Percentiles rank a stretch among this genome's conserved stretches.
Evolutionary conservation across 2,113 vertebrate genomes (phyloP).

Genomic region (Aegotheles bennettii): DNA sequence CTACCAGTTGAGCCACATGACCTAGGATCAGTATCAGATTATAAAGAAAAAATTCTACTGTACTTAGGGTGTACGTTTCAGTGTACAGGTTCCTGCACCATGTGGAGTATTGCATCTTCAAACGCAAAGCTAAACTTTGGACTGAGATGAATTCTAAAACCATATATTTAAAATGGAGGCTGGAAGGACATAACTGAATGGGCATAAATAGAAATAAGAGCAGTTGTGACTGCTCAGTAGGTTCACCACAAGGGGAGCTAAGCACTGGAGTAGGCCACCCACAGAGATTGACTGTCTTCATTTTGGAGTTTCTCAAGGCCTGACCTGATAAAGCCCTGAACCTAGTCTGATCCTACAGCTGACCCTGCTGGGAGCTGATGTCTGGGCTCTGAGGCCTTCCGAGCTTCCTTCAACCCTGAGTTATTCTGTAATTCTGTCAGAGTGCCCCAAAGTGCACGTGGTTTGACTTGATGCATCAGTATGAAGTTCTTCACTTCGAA

Average conservation of each 20-base stretch:
- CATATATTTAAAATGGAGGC: background rate
- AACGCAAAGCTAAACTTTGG: background rate
- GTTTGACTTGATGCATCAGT: background rate
- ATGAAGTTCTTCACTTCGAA: background rate
- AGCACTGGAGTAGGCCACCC: background rate
- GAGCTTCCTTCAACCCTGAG: background rate
- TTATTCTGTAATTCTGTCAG: background rate
- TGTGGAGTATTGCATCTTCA: background rate
- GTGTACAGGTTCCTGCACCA: background rate
- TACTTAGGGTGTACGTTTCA: background rate
- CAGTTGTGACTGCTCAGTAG: background rate
- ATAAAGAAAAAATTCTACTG: background rate
- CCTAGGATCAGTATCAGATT: background rate
- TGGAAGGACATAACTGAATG: background rate
- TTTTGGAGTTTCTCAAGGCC: background rate
- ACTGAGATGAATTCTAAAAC: background rate
- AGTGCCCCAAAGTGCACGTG: background rate
- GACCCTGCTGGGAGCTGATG: background rate
- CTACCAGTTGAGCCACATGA: background rate
- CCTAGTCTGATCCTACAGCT: background rate
- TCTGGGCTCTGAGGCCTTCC: background rate
- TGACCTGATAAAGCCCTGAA: background rate
- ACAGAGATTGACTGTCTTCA: fast-evolving
- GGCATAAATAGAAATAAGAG: background rate
- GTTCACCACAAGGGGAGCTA: background rate